Base-by-base conservation (phyloP, 2,888 invertebrate genomes). In the Tachina lurida region DNA sequence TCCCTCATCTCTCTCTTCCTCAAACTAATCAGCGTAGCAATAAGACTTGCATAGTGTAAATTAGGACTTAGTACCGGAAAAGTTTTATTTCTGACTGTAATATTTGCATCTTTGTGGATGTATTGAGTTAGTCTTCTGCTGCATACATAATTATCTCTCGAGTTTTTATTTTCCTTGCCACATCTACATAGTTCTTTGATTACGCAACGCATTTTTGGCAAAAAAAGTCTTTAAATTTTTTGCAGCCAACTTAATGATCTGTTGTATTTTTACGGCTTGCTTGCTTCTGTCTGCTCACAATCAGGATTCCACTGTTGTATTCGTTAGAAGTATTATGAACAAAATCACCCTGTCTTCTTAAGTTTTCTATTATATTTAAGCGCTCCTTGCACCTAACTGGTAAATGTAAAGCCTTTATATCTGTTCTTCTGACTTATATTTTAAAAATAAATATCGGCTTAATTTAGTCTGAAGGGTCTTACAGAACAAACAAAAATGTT, bases 51-150 rank as follows among this genome's bases (percentile, higher is more conserved):
- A n/a, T n/a, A n/a, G n/a, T n/a, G n/a, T n/a, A n/a, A n/a, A n/a
- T n/a, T n/a, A n/a, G n/a, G n/a, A n/a, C 67, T 56, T 22, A 76
- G 39, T 3, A 67, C 31, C 3, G 62, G 62, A 41, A 62, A 62
- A 41, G n/a, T 41, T 41, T 43, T 62, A 8, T 9, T n/a, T 41
- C n/a, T 41, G 15, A 62, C 10, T 41, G 17, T 10, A n/a, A 1
- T 4, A 41, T 62, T 62, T 41, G 62, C 62, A n/a, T 2, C n/a
- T n/a, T 39, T 12, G 10, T 62, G 62, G 4, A 41, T 41, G n/a
- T 62, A 62, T n/a, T 62, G 62, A n/a, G 41, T 62, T n/a, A 62
- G 41, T n/a, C n/a, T 62, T 41, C 41, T 15, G 10, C 62, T n/a
- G 17, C 15, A 10, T 9, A 9, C 3, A 47, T 47, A 10, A 47